phyloP scores from a whole-genome alignment of 2,888 invertebrate genomes.

The Maniola hyperantus region DNA sequence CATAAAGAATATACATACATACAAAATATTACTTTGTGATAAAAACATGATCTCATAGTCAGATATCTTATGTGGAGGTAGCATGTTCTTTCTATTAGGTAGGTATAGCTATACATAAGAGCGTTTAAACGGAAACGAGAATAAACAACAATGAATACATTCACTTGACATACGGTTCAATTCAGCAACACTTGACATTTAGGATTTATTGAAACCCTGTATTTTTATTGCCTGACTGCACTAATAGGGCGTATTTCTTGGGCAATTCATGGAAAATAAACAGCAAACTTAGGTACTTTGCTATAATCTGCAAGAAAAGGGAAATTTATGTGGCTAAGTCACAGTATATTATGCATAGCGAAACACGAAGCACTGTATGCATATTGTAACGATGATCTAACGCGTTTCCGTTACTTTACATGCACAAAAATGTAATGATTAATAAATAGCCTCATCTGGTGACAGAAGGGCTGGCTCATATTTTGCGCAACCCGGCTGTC shows the following conservation, averaged over 20 bases:
- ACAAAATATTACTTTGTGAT: too few relatives aligned
- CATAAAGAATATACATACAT: too few relatives aligned
- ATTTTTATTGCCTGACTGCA: constrained; percentile 9
- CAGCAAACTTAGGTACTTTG: neutral
- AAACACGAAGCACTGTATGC: neutral
- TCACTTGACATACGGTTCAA: neutral
- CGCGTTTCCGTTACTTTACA: neutral
- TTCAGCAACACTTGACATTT: neutral
- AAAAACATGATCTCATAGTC: too few relatives aligned
- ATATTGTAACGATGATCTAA: neutral
- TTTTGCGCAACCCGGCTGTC: too few relatives aligned
- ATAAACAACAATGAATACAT: neutral
- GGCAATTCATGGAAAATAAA: neutral
- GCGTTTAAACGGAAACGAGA: too few relatives aligned
- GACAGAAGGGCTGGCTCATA: too few relatives aligned
- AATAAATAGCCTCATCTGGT: too few relatives aligned
- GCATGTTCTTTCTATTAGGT: too few relatives aligned
- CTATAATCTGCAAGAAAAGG: neutral
- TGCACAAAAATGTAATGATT: neutral
- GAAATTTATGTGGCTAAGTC: neutral
- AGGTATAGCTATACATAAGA: too few relatives aligned
- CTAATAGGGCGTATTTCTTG: neutral
- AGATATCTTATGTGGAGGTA: too few relatives aligned
- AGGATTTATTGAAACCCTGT: constrained; percentile 2
- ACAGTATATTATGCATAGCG: neutral